Evolutionary conservation across 2,888 invertebrate genomes (phyloP).

Genomic region (Drosophila lutescens): DNA sequence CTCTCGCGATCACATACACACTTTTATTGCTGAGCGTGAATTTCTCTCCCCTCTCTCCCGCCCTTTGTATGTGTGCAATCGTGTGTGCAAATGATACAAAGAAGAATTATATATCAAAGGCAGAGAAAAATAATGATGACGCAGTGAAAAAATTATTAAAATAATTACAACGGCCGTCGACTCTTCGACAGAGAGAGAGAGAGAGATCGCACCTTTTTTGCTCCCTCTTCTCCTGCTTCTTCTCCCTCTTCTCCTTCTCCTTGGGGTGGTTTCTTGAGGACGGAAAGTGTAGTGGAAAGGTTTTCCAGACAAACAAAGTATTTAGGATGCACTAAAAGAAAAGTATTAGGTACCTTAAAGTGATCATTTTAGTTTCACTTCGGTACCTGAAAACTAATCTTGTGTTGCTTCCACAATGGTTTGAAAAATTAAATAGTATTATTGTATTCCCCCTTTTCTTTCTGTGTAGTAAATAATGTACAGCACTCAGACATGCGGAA

Average conservation of each 20-base stretch:
- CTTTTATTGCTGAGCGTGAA: slow-evolving; percentile 53
- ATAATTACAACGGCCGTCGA: slow-evolving; percentile 75
- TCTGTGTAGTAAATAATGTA: slow-evolving; percentile 21
- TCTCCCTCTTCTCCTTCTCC: slow-evolving; percentile 8
- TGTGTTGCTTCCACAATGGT: no score
- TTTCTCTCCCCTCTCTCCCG: slow-evolving; percentile 42
- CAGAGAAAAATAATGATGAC: slow-evolving; percentile 79
- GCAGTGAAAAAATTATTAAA: slow-evolving; percentile 75
- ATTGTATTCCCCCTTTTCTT: background rate
- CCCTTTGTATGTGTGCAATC: slow-evolving; percentile 57
- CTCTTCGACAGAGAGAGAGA: slow-evolving; percentile 53
- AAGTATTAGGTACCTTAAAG: no score
- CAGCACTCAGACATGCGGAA: slow-evolving; percentile 34
- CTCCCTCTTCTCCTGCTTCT: slow-evolving; percentile 10
- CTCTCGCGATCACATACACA: slow-evolving; percentile 34
- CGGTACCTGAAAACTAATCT: no score
- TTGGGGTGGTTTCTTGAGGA: slow-evolving; percentile 70
- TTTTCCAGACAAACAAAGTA: slow-evolving; percentile 48
- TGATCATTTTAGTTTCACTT: no score
- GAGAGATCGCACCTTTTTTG: slow-evolving; percentile 31
- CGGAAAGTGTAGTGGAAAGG: slow-evolving; percentile 70
- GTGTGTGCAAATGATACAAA: slow-evolving; percentile 80
- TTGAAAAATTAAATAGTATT: background rate
- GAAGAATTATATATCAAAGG: slow-evolving; percentile 78
- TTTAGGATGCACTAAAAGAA: background rate